Conservation (phyloP, 2,888 invertebrate genomes). For the Philaethria dido region DNA sequence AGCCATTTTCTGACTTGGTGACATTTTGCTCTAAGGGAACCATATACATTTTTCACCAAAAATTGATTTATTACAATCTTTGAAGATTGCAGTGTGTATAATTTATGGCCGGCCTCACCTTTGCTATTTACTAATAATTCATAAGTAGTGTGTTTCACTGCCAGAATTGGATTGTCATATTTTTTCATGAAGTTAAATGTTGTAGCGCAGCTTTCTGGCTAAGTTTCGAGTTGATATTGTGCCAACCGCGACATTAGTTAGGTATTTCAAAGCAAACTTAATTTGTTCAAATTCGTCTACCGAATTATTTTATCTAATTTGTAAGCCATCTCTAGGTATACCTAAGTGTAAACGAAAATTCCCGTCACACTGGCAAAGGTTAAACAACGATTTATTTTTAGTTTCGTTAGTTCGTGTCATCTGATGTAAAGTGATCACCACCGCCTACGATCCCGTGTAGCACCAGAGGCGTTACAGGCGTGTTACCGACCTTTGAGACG, state of each 20-base stretch:
- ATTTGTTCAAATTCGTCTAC: conserved; percentile 23
- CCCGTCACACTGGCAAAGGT: too few relatives aligned
- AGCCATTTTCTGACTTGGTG: too few relatives aligned
- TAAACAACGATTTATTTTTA: too few relatives aligned
- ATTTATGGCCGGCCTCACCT: conserved; percentile 48
- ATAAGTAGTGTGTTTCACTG: conserved; percentile 63
- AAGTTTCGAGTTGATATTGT: conserved; percentile 63
- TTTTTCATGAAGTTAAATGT: conserved; percentile 55
- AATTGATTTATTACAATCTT: conserved; percentile 52
- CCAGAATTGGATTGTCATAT: conserved; percentile 62
- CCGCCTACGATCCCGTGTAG: too few relatives aligned
- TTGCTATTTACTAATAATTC: conserved; percentile 55
- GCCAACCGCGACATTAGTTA: conserved; percentile 69
- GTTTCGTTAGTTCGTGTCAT: too few relatives aligned
- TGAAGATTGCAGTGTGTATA: conserved; percentile 59
- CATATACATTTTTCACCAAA: too few relatives aligned
- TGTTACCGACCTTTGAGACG: too few relatives aligned
- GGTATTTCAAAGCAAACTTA: conserved; percentile 66
- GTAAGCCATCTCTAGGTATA: not conserved
- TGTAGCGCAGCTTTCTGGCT: conserved; percentile 59
- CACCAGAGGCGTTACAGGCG: too few relatives aligned
- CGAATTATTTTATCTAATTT: conserved; percentile 6
- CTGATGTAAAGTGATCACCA: too few relatives aligned
- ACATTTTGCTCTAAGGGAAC: too few relatives aligned
- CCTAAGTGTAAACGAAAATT: too few relatives aligned